A percentile compares a stretch with the other conserved stretches of the same genome.
phyloP scores from a whole-genome alignment of 2,113 vertebrate genomes.

The Butorides virescens region DNA sequence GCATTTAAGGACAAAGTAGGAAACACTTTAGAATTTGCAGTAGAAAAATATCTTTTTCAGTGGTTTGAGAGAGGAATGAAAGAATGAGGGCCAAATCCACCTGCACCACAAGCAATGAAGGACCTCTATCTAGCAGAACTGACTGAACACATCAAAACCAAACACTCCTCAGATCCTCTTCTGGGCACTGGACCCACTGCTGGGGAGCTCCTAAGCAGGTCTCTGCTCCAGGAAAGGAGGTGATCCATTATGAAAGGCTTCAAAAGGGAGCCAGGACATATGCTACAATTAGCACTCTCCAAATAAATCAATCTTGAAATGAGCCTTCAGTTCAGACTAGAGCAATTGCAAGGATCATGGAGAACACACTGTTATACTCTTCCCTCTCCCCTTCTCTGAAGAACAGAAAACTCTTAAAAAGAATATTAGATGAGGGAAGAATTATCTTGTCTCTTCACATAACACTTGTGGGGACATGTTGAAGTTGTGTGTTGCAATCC shows the following conservation, averaged over 20 bases:
- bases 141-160: not conserved
- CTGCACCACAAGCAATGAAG: not conserved
- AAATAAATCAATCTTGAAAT: not conserved
- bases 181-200: not conserved
- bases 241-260: not conserved
- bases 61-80: not conserved
- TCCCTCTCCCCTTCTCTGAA: not conserved
- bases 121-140: not conserved
- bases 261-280: not conserved
- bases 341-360: not conserved
- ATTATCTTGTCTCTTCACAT: slow-evolving; percentile 30
- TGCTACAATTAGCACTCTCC: not conserved
- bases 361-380: not conserved
- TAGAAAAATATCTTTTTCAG: slow-evolving; percentile 17
- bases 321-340: not conserved
- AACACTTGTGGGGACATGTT: not conserved
- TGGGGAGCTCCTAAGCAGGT: not conserved
- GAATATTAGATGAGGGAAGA: slow-evolving; percentile 1
- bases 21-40: not conserved
- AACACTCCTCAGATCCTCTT: not conserved
- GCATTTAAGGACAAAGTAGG: not conserved
- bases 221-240: not conserved
- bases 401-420: not conserved
- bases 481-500: not conserved
- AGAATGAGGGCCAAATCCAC: not conserved